Evolutionary conservation across 2,113 vertebrate species (phyloP).

Genomic region (Mustelus asterias): DNA sequence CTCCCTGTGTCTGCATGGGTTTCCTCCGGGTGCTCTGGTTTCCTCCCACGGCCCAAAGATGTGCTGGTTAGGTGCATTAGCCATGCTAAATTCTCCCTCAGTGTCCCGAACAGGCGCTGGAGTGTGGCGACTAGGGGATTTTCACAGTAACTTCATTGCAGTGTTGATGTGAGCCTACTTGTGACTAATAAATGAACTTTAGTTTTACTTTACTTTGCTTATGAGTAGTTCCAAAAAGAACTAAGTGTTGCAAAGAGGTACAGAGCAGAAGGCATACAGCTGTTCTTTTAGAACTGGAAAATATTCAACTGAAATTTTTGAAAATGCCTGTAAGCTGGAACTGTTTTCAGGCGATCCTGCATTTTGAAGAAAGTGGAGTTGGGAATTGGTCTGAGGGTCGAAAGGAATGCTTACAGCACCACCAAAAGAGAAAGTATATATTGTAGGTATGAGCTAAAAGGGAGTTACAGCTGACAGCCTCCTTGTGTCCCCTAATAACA

Average conservation of each 20-base stretch:
- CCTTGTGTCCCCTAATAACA: not conserved
- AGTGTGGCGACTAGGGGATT: too few relatives aligned
- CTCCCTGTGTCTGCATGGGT: too few relatives aligned
- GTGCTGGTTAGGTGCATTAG: too few relatives aligned
- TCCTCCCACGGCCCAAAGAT: too few relatives aligned
- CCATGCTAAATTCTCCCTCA: too few relatives aligned
- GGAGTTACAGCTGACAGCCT: not conserved
- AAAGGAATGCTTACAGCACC: not conserved
- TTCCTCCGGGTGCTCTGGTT: too few relatives aligned
- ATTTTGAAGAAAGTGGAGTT: not conserved
- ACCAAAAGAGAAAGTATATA: not conserved
- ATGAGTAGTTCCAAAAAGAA: not conserved
- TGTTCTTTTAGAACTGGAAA: not conserved
- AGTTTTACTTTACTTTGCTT: too few relatives aligned
- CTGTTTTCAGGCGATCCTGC: constrained; percentile 8
- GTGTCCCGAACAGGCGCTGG: too few relatives aligned
- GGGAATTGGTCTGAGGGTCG: not conserved
- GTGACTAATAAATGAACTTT: too few relatives aligned
- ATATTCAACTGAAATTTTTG: not conserved
- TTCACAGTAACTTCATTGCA: too few relatives aligned
- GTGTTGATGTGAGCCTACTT: too few relatives aligned
- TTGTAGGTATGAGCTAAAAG: not conserved
- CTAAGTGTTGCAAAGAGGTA: not conserved
- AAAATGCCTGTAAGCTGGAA: not conserved
- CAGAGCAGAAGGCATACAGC: not conserved